Conservation (phyloP, 2,797 vertebrate species). For the Toxotes lorentzi region DNA sequence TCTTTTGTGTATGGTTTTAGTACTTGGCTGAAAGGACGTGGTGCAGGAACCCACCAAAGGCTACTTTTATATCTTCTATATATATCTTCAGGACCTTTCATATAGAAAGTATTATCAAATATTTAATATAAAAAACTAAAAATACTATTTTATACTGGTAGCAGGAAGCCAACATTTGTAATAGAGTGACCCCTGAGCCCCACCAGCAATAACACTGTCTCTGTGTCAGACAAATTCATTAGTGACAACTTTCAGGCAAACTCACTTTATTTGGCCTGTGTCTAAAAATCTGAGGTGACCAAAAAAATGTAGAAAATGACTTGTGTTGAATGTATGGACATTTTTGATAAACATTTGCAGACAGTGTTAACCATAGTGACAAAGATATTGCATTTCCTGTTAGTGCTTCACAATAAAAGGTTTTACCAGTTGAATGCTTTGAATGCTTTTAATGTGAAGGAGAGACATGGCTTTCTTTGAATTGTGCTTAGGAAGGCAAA, state of each 20-base stretch:
- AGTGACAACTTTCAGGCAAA: no score
- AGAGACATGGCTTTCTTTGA: background rate
- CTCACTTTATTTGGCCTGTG: no score
- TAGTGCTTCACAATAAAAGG: background rate
- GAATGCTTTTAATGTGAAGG: background rate
- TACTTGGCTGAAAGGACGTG: background rate
- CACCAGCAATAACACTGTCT: background rate
- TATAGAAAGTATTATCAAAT: background rate
- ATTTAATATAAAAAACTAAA: no score
- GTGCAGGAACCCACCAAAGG: background rate
- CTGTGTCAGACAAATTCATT: background rate
- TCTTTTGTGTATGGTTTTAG: background rate
- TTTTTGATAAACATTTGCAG: background rate
- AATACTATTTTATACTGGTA: no score
- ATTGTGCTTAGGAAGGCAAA: background rate
- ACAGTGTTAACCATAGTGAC: background rate
- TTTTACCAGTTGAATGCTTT: no score
- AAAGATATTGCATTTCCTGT: background rate
- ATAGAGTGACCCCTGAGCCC: background rate
- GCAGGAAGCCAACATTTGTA: no score
- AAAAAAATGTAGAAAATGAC: background rate
- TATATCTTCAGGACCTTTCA: background rate
- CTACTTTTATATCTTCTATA: background rate
- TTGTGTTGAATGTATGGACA: background rate
- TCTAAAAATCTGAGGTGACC: no score